Percentiles rank a stretch among this genome's conserved stretches.
Conservation (phyloP, 2,113 vertebrate species). For the Aphelocoma coerulescens region DNA sequence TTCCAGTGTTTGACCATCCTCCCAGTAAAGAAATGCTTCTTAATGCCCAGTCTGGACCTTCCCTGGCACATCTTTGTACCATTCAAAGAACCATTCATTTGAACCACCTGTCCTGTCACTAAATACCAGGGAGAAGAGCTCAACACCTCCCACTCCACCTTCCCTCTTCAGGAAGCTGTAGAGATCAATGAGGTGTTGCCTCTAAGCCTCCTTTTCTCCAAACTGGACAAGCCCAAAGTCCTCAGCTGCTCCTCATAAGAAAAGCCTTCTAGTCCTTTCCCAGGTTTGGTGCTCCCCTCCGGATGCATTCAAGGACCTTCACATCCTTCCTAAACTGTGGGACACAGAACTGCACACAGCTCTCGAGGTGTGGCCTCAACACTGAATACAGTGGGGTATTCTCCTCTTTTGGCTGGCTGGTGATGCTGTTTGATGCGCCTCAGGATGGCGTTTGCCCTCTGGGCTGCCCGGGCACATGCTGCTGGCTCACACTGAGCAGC, state of each 20-base stretch:
- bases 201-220: not conserved
- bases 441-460: not conserved
- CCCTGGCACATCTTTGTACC: not conserved
- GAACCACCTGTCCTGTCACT: not conserved
- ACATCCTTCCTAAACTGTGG: not conserved
- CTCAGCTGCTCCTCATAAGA: not conserved
- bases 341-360: too few species aligned
- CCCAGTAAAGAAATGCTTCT: not conserved
- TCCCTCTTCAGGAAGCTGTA: not conserved
- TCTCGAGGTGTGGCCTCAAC: accelerated
- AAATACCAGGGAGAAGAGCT: not conserved
- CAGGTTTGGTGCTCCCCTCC: not conserved
- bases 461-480: accelerated
- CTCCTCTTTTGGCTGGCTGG: accelerated
- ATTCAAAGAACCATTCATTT: not conserved
- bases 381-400: accelerated
- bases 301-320: not conserved
- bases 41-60: not conserved
- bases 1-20: not conserved
- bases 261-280: not conserved
- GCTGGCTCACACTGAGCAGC: not conserved
- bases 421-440: not conserved
- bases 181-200: not conserved
- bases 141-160: not conserved
- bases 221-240: not conserved